phyloP scores from a whole-genome alignment of 2,113 vertebrate species.

The Fregata magnificens region DNA sequence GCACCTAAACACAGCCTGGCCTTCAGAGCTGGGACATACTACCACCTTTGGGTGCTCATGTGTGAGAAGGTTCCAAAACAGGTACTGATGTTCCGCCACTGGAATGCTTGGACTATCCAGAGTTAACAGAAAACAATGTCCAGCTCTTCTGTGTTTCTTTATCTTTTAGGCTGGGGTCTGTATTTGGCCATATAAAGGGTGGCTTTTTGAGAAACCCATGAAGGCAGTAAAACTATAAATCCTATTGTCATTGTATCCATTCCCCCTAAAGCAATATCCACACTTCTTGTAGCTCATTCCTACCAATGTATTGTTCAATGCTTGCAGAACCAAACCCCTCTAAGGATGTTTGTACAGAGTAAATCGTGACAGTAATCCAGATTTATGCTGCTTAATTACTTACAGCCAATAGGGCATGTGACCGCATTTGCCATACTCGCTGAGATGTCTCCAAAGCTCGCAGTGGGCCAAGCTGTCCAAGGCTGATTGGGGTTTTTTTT shows the following conservation, averaged over 20 bases:
- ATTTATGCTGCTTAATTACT: constrained; percentile 5
- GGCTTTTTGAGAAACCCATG: background rate
- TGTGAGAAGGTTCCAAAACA: background rate
- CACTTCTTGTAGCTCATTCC: background rate
- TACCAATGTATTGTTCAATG: background rate
- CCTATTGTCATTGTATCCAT: background rate
- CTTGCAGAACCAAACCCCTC: background rate
- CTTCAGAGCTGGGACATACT: background rate
- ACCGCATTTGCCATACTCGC: background rate
- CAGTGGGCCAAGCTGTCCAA: background rate
- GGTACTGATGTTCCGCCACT: background rate
- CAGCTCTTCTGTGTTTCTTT: background rate
- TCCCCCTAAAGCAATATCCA: background rate
- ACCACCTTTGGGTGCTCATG: background rate
- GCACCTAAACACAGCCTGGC: background rate
- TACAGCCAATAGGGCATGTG: background rate
- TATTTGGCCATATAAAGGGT: background rate
- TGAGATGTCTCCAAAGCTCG: background rate
- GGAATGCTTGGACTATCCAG: background rate
- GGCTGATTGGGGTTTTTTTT: background rate
- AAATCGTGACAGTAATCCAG: background rate
- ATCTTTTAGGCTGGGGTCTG: background rate
- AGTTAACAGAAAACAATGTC: background rate
- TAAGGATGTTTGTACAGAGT: background rate
- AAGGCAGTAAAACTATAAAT: background rate